A percentile compares a stretch with the other conserved stretches of the same genome.
Conservation (phyloP, 2,113 vertebrate genomes). For the Elephas maximus region DNA sequence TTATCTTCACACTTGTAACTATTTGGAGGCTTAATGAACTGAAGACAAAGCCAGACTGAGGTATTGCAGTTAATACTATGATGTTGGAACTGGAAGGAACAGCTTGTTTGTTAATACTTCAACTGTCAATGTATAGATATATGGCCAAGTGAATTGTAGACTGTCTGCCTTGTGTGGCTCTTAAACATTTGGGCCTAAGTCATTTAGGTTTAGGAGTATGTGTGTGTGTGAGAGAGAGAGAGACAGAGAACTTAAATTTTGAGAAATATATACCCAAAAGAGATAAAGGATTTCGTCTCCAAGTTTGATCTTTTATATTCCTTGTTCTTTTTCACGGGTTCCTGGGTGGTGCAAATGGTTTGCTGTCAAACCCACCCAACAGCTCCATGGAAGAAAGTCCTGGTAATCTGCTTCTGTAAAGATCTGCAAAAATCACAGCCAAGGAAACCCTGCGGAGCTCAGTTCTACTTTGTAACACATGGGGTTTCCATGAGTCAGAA, state of each 20-base stretch:
- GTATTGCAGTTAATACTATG: background rate
- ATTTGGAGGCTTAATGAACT: background rate
- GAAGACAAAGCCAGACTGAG: slow-evolving; percentile 29
- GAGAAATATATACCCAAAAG: slow-evolving; percentile 5
- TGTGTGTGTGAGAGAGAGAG: background rate
- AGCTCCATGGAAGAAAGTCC: background rate
- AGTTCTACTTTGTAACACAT: background rate
- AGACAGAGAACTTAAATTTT: slow-evolving; percentile 9
- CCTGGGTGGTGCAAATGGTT: background rate
- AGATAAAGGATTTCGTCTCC: slow-evolving; percentile 21
- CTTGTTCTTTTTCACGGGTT: slow-evolving; percentile 17
- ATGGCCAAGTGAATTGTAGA: background rate
- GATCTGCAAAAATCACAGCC: background rate
- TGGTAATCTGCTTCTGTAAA: background rate
- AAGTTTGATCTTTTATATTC: background rate
- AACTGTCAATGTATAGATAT: background rate
- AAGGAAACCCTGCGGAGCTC: background rate
- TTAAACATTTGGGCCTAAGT: background rate
- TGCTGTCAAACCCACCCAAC: background rate
- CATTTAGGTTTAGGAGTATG: background rate
- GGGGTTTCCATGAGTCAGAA: background rate
- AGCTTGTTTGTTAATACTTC: background rate
- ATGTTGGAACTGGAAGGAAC: background rate
- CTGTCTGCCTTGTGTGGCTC: background rate
- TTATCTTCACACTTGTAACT: slow-evolving; percentile 6